Evolutionary conservation across 2,888 invertebrate species (phyloP), one percentile per base, ranked within the genome.

Genomic region (Pandemis heparana): DNA sequence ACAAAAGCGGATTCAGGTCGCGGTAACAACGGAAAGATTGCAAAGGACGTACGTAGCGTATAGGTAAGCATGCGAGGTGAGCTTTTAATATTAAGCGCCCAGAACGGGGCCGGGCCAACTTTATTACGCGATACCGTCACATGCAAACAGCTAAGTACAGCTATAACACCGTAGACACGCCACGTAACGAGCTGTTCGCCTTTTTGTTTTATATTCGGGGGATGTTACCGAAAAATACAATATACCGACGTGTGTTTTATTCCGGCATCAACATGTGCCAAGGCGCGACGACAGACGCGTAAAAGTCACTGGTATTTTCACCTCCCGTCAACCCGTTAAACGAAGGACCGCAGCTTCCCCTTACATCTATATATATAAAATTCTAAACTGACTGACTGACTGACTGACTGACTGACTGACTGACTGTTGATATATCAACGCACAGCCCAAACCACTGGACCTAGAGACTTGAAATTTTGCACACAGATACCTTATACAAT

Each of bases 1-100:
- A 93, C 93, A 94, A 94, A 89, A 85, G 92, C 85, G 89, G 82
- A 92, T 90, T 86, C 90, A 92, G 91, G 92, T 86, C 91, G 89
- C 80, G 87, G 86, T 85, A 91, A 93, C 93, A 92, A 92, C 90
- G 88, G 87, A 86, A 89, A 90, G 88, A 91, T 92, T 92, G 90
- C 89, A 89, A 89, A 89, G 89, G 89, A 89, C 86, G 82, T 85
- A 85, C 81, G 79, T 86, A 84, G 77, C 77, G 71, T 81, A 80
- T 81, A 85, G 80, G 83, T 78, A 84, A 85, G 81, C 53, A 56
- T 10, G 56, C 82, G 81, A 86, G 85, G 86, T 86, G 85, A 87
- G 86, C 87, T 87, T 89, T 89, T 90, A 92, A 92, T 92, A 91
- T 90, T 91, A 90, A 91, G 84, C 88, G 84, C 79, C 80, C 79